Base-by-base conservation (phyloP, 2,888 invertebrate species). In the Ichneumoninae sp. region DNA sequence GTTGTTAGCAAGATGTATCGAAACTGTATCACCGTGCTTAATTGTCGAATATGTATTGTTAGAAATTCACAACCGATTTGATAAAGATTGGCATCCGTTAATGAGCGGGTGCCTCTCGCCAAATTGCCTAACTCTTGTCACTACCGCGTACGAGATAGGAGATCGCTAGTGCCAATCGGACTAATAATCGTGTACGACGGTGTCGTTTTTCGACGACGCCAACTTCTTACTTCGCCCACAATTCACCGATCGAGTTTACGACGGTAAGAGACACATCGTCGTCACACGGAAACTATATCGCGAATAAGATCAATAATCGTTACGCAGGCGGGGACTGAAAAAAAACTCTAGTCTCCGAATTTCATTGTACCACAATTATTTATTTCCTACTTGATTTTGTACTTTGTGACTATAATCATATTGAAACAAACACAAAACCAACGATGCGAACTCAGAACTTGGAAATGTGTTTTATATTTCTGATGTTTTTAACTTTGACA, bases 301-400 rank as follows among this genome's bases (percentile, higher is more conserved):
- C 87, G 86, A 87, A 83, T 66, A 83, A 75, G 40, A 83, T 85
- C 83, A 87, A 22, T 87, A 87, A 87, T 87, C 86, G 85, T 86
- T 88, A 87, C 78, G 86, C 57, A 86, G 87, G 81, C 81, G 90
- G 89, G 88, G 91, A 91, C 90, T 91, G 89, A 91, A 87, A 72
- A 79, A 75, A 81, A 85, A 87, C 87, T 89, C 91, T 91, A 91
- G 91, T 91, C 90, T 92, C 90, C 91, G 80, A 84, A 80, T 87
- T 89, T 88, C 86, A 89, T 90, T 89, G 87, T 91, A 90, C 86
- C 83, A 89, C 88, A 89, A 90, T 57, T 92, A 92, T 91, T 91
- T 92, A 93, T 91, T 91, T 92, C 91, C 89, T 90, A 91, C 90
- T 91, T 91, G 89, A 90, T 92, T 92, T 92, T 92, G 89, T 92